These are phyloP conservation scores for Chloroceryle inda DNA, from an alignment of 2,797 vertebrate genomes.

Conservation along the genomic window DNA sequence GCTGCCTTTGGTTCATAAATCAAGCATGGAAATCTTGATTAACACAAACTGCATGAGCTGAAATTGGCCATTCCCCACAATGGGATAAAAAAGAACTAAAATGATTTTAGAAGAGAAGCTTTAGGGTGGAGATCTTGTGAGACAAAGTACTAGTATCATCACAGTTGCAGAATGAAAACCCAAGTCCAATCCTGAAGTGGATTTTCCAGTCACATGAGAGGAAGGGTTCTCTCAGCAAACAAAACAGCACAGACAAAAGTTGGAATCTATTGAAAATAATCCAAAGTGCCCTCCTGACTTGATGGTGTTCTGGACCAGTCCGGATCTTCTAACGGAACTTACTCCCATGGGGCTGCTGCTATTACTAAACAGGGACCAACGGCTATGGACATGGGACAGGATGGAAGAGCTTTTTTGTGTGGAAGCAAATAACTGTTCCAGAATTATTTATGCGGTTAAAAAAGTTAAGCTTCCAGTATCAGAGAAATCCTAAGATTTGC, in stretches of 20 bases:
- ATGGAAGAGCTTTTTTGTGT: neutral
- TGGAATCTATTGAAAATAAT: neutral
- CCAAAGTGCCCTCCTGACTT: slow-evolving; percentile 1
- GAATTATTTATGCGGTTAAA: neutral
- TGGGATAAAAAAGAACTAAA: neutral
- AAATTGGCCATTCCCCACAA: neutral
- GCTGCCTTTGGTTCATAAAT: neutral
- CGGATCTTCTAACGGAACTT: neutral
- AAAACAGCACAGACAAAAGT: neutral
- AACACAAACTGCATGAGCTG: neutral
- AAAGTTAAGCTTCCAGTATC: neutral
- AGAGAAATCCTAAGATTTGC: neutral
- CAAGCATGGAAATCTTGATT: neutral
- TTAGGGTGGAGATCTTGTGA: neutral
- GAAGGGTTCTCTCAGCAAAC: neutral
- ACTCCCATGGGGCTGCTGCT: neutral
- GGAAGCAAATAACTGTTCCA: neutral
- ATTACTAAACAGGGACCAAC: neutral
- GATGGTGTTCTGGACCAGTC: neutral
- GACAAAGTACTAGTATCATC: neutral
- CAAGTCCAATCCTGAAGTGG: neutral
- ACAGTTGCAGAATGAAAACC: neutral
- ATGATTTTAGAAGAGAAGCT: neutral
- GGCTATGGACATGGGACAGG: neutral
- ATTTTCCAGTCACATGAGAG: neutral